Percentiles rank a stretch among this genome's conserved stretches.
Evolutionary conservation across 2,113 vertebrate genomes (phyloP).

Genomic region (Chrysemys picta): DNA sequence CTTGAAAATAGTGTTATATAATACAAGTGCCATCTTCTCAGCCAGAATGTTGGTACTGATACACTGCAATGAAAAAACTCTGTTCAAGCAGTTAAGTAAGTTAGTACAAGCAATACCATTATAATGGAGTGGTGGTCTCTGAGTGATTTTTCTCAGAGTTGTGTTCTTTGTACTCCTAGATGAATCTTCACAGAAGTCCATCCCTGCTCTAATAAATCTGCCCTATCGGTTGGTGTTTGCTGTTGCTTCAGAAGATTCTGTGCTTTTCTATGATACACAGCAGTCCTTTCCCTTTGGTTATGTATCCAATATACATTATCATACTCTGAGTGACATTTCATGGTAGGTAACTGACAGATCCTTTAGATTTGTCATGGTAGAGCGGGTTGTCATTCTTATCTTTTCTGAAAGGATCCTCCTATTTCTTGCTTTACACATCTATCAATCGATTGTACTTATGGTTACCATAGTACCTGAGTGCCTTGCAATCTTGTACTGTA

Average conservation of each 20-base stretch:
- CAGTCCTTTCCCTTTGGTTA: constrained; percentile 93
- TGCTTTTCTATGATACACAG: constrained; percentile 95
- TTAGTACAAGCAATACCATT: neutral
- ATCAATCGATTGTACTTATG: neutral
- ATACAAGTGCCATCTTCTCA: neutral
- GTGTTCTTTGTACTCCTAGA: constrained; percentile 75
- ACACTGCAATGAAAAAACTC: neutral
- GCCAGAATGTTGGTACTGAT: neutral
- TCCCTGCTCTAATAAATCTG: constrained; percentile 79
- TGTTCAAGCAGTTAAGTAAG: neutral
- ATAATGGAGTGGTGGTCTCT: neutral
- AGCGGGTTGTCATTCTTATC: neutral
- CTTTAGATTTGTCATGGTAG: neutral
- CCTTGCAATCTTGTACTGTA: neutral
- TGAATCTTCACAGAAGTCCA: constrained; percentile 52
- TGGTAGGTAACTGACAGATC: constrained; percentile 81
- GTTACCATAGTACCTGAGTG: neutral
- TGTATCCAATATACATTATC: constrained; percentile 96
- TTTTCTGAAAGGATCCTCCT: neutral
- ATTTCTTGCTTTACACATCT: neutral
- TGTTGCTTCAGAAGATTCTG: constrained; percentile 94
- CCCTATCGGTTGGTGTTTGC: constrained; percentile 96
- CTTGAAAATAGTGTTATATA: neutral
- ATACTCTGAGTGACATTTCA: constrained; percentile 95
- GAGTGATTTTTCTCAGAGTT: neutral